Percentiles rank a stretch among this genome's conserved stretches.
Evolutionary conservation across 2,113 vertebrate genomes (phyloP).

Genomic region (Microcebus jonahi): DNA sequence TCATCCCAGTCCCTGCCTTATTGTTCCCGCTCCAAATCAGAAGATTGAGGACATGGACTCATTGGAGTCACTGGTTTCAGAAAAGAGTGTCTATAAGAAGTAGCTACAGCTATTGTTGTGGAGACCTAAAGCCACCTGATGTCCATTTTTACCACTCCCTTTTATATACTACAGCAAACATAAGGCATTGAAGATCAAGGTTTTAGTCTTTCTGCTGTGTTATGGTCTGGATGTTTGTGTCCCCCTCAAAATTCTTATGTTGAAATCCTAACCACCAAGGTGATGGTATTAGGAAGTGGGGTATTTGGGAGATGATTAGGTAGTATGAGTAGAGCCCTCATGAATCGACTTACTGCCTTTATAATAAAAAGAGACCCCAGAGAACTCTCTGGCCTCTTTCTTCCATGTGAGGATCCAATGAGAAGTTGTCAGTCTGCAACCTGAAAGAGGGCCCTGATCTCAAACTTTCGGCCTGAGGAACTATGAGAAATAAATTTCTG

Average conservation of each 20-base stretch:
- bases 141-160: neutral
- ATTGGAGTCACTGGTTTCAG: neutral
- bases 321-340: neutral
- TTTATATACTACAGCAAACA: conserved; percentile 29
- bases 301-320: neutral
- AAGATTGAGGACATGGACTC: neutral
- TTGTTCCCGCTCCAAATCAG: neutral
- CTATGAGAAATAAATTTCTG: neutral
- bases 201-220: neutral
- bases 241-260: neutral
- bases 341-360: neutral
- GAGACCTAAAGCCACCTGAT: neutral
- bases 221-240: neutral
- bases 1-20: neutral
- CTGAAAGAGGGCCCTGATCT: neutral
- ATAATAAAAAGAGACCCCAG: neutral
- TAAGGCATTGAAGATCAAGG: neutral
- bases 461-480: neutral
- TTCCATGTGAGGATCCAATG: neutral
- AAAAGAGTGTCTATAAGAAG: neutral
- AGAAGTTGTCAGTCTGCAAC: neutral
- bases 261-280: neutral
- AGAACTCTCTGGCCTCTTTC: neutral
- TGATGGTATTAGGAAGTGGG: neutral
- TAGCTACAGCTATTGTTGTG: neutral